phyloP scores from a whole-genome alignment of 2,113 vertebrate species.

The Tragelaphus imberbis region DNA sequence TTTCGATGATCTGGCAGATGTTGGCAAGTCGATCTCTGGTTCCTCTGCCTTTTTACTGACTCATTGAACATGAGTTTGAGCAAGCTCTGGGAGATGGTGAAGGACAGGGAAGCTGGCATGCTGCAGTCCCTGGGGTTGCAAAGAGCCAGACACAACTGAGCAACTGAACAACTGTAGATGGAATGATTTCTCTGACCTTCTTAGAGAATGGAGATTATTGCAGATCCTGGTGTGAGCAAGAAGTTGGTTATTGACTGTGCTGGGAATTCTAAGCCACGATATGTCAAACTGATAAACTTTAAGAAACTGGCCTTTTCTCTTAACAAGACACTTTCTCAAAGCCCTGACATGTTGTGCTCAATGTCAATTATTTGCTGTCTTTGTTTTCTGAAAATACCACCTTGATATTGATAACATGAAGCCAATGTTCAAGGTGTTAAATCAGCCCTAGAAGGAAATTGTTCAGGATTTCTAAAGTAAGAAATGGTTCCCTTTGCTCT shows the following conservation, averaged over 20 bases:
- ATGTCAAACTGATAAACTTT: neutral
- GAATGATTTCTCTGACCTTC: neutral
- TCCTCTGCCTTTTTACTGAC: neutral
- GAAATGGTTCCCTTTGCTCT: neutral
- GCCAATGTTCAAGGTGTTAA: neutral
- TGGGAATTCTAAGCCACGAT: neutral
- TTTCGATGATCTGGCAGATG: neutral
- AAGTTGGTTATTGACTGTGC: neutral
- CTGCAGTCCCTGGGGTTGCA: fast-evolving
- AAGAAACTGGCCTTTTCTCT: neutral
- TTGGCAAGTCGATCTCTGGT: neutral
- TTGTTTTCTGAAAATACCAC: constrained; percentile 28
- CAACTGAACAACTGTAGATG: neutral
- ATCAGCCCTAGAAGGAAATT: neutral
- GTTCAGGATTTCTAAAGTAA: neutral
- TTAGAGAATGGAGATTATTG: neutral
- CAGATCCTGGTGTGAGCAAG: neutral
- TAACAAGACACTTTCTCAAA: neutral
- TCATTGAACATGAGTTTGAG: neutral
- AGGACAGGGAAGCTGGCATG: neutral
- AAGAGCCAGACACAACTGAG: neutral
- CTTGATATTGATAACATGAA: neutral
- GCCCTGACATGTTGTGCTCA: neutral
- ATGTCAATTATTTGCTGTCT: neutral
- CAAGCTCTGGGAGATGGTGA: neutral